Conservation (phyloP, 1,140 invertebrate species). For the Odontomachus brunneus region DNA sequence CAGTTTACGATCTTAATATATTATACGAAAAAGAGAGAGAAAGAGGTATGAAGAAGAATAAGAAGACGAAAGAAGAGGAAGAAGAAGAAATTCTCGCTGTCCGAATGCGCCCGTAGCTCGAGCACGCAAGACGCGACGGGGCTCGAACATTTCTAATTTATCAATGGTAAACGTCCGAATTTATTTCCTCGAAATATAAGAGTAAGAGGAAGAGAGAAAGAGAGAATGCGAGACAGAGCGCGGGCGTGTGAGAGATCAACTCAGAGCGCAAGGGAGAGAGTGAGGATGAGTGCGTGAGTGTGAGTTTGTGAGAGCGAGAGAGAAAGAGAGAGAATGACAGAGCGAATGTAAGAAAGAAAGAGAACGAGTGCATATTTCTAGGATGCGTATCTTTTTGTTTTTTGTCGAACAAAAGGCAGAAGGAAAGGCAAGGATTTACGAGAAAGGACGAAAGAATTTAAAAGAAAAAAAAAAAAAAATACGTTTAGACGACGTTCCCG, state of each 20-base stretch:
- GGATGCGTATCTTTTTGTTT: slow-evolving; percentile 36
- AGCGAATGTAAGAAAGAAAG: slow-evolving; percentile 41
- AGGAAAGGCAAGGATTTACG: slow-evolving; percentile 41
- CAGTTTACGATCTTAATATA: slow-evolving; percentile 40
- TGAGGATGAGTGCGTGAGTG: not conserved
- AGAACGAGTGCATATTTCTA: slow-evolving; percentile 17
- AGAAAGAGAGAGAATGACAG: slow-evolving; percentile 48
- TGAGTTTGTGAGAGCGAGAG: slow-evolving; percentile 43
- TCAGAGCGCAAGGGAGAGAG: slow-evolving; percentile 16
- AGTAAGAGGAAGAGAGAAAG: not conserved
- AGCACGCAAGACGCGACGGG: not conserved
- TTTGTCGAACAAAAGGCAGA: slow-evolving; percentile 45
- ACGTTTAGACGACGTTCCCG: slow-evolving; percentile 75
- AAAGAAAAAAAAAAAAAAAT: slow-evolving; percentile 52
- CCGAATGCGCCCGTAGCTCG: not conserved
- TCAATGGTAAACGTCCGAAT: slow-evolving; percentile 53
- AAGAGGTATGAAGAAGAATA: too few species aligned
- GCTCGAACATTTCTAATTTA: slow-evolving; percentile 42
- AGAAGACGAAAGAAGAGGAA: not conserved
- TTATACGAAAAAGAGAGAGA: too few species aligned
- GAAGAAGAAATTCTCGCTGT: not conserved
- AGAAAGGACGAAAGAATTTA: slow-evolving; percentile 73
- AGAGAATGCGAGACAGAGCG: not conserved
- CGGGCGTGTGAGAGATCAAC: slow-evolving; percentile 40
- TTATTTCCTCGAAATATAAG: slow-evolving; percentile 55